Conservation (phyloP, 2,888 invertebrate genomes). For the Glomeris marginata region DNA sequence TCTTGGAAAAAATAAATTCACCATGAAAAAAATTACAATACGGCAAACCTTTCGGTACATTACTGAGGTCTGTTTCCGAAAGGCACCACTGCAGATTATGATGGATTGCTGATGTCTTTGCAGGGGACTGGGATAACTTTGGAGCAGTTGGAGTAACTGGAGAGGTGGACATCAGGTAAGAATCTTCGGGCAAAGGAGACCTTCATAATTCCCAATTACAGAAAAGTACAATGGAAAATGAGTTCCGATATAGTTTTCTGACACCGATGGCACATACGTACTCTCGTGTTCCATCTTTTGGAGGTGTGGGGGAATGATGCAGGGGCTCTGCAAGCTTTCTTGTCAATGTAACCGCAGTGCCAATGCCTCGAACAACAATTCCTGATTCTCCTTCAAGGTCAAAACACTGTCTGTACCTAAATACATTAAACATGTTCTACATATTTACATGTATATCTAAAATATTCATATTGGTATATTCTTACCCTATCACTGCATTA, state of each 20-base stretch:
- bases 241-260: too few relatives aligned
- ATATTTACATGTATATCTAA: background rate
- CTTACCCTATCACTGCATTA: conserved; percentile 76
- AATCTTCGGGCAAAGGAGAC: conserved; percentile 27
- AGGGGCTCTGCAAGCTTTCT: conserved; percentile 14
- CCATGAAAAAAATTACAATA: conserved; percentile 22
- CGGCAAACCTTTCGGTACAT: conserved; percentile 71
- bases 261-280: conserved; percentile 22
- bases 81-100: background rate
- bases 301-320: conserved; percentile 14
- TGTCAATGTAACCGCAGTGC: conserved; percentile 61
- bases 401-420: conserved; percentile 75
- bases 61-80: conserved; percentile 84
- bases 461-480: too few relatives aligned
- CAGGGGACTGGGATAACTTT: conserved; percentile 42
- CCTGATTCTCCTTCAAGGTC: conserved; percentile 95
- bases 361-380: conserved; percentile 87
- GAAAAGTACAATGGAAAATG: too few relatives aligned
- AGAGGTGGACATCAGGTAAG: conserved; percentile 18
- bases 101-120: conserved; percentile 24
- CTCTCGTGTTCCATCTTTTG: conserved; percentile 23
- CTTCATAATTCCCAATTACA: conserved; percentile 22
- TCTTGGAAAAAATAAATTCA: background rate
- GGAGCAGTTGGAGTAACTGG: conserved; percentile 23
- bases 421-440: conserved; percentile 4